A percentile compares a stretch with the other conserved stretches of the same genome.
phyloP scores from a whole-genome alignment of 1,140 invertebrate species.

The Pinna nobilis region DNA sequence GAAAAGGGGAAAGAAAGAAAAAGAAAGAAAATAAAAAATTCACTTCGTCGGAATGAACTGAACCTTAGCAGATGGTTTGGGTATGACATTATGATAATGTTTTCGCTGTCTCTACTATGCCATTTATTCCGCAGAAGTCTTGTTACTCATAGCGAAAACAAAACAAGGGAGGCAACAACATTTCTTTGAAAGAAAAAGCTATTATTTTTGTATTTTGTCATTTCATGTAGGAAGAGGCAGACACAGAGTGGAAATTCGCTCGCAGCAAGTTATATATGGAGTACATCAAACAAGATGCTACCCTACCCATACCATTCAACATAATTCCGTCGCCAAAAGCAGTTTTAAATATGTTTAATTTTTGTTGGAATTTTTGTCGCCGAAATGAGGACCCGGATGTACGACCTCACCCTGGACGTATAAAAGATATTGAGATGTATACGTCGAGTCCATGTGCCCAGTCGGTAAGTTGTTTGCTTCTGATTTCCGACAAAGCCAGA shows the following conservation, averaged over 20 bases:
- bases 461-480: not conserved
- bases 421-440: slow-evolving; percentile 64
- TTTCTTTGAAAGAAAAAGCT: not conserved
- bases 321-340: slow-evolving; percentile 75
- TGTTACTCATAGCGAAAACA: too few species aligned
- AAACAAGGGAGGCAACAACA: too few species aligned
- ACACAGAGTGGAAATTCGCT: slow-evolving; percentile 99
- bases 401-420: slow-evolving; percentile 56
- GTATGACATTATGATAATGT: too few species aligned
- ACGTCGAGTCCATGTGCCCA: slow-evolving; percentile 3
- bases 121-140: too few species aligned
- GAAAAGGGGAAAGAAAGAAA: too few species aligned
- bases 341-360: slow-evolving; percentile 87
- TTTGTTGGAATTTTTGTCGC: slow-evolving; percentile 86
- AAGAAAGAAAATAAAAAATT: too few species aligned
- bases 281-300: slow-evolving; percentile 98
- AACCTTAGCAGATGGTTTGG: too few species aligned
- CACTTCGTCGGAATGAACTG: too few species aligned
- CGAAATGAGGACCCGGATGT: slow-evolving; percentile 42
- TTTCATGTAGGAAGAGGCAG: slow-evolving; percentile 89
- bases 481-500: too few species aligned
- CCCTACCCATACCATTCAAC: slow-evolving; percentile 97
- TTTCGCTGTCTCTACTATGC: too few species aligned
- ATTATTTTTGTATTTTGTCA: not conserved
- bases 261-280: slow-evolving; percentile 97